Conservation (phyloP, 2,797 vertebrate genomes). For the Hyperoplus lanceolatus region DNA sequence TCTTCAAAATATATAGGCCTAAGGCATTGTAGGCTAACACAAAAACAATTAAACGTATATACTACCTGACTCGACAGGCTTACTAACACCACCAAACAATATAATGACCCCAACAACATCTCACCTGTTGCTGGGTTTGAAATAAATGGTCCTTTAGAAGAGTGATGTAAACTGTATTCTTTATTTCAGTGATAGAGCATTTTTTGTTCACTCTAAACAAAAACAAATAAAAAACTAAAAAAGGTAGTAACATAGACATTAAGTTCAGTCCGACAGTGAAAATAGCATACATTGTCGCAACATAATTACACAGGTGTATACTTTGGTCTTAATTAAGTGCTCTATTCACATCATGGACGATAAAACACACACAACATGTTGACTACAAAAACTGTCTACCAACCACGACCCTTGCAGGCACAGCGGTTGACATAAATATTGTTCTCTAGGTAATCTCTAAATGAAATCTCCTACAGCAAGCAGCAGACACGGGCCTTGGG, state of each 20-base stretch:
- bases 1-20: neutral
- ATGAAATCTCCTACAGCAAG: slow-evolving; percentile 73
- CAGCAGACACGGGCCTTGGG: slow-evolving; percentile 63
- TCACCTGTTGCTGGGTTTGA: neutral
- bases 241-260: slow-evolving; percentile 22
- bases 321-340: slow-evolving; percentile 37
- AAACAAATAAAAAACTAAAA: neutral
- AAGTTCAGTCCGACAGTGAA: slow-evolving; percentile 18
- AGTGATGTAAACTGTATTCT: slow-evolving; percentile 14
- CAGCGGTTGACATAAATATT: slow-evolving; percentile 51
- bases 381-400: slow-evolving; percentile 25
- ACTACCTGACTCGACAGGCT: neutral
- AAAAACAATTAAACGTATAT: neutral
- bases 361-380: slow-evolving; percentile 28
- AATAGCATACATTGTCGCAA: slow-evolving; percentile 22
- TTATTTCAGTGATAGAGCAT: slow-evolving; percentile 45
- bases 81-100: neutral
- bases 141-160: neutral
- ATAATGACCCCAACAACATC: neutral
- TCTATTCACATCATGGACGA: slow-evolving; percentile 44
- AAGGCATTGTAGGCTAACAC: neutral
- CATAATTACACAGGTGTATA: slow-evolving; percentile 38
- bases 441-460: slow-evolving; percentile 52
- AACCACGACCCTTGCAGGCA: slow-evolving; percentile 48
- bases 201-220: slow-evolving; percentile 26